Evolutionary conservation across 2,888 invertebrate genomes (phyloP).

Genomic region (Drosophila limbata): DNA sequence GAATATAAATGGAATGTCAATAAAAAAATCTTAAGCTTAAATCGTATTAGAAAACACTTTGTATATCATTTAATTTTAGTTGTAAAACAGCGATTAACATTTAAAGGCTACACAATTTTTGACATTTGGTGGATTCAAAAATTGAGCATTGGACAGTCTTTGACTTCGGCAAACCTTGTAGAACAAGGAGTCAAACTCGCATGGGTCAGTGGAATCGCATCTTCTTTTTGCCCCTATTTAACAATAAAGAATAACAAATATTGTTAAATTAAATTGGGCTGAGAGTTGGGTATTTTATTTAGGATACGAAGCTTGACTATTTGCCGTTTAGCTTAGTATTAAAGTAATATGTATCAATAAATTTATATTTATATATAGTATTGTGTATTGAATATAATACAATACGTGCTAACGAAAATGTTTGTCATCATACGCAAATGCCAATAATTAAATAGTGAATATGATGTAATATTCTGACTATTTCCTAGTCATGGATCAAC

Average conservation of each 20-base stretch:
- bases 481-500: neutral
- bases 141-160: neutral
- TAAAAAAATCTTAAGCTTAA: conserved; percentile 31
- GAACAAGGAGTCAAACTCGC: neutral
- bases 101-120: neutral
- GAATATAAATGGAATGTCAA: conserved; percentile 34
- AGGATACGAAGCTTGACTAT: neutral
- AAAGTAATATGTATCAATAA: neutral
- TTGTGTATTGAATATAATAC: too few relatives aligned
- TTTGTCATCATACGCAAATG: neutral
- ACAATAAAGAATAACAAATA: neutral
- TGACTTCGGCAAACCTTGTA: neutral
- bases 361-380: too few relatives aligned
- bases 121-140: neutral
- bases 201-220: neutral
- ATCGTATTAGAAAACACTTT: neutral
- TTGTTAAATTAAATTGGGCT: neutral
- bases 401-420: too few relatives aligned
- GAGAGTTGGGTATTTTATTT: neutral
- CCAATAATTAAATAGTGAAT: neutral
- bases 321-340: neutral
- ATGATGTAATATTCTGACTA: neutral
- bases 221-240: neutral
- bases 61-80: neutral
- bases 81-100: neutral